Conservation (phyloP, 2,113 vertebrate species). For the Hydrolagus affinis region DNA sequence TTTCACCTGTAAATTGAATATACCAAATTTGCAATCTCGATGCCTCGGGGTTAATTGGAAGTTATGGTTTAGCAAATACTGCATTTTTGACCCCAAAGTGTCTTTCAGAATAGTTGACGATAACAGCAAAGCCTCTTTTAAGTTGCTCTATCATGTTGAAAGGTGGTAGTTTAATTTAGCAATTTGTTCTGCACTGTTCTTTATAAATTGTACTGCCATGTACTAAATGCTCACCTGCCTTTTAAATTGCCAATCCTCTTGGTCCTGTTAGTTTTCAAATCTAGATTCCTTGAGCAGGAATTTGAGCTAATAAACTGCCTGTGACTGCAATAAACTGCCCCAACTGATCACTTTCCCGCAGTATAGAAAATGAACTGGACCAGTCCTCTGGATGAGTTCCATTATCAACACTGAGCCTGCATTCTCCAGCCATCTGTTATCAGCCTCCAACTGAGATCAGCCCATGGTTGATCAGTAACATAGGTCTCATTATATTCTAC, state of each 20-base stretch:
- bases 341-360: not conserved
- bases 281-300: not conserved
- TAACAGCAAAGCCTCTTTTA: not conserved
- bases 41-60: no score
- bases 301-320: not conserved
- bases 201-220: not conserved
- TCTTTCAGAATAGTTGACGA: not conserved
- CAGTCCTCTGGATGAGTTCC: not conserved
- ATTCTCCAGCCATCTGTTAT: constrained; percentile 2
- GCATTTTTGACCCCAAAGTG: not conserved
- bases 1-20: not conserved
- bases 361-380: not conserved
- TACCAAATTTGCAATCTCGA: no score
- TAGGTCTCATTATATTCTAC: not conserved
- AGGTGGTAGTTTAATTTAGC: not conserved
- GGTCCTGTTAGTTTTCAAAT: not conserved
- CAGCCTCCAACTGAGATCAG: not conserved
- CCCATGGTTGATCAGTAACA: not conserved
- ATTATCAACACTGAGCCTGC: not conserved
- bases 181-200: not conserved
- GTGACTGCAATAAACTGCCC: not conserved
- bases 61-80: not conserved
- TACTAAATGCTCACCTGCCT: not conserved
- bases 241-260: not conserved
- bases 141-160: not conserved